These are phyloP conservation scores for Trichogramma evanescens DNA, from an alignment of 2,888 invertebrate species.

Conservation along the genomic window DNA sequence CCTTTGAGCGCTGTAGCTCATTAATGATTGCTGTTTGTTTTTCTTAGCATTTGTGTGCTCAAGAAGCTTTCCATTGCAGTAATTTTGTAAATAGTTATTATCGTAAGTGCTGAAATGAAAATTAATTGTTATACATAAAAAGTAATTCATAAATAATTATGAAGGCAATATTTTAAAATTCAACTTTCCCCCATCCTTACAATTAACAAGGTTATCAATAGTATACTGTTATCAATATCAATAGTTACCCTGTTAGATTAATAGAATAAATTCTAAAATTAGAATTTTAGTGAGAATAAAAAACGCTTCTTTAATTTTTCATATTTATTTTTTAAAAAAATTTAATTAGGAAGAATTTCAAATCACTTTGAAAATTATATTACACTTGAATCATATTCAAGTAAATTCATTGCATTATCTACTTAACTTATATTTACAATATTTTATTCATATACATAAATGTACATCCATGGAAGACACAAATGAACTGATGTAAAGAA, in stretches of 20 bases:
- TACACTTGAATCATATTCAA: not conserved
- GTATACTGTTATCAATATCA: too few relatives aligned
- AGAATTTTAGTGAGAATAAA: too few relatives aligned
- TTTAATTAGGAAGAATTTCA: not conserved
- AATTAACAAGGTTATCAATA: too few relatives aligned
- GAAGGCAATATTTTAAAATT: slow-evolving; percentile 14
- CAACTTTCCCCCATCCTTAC: slow-evolving; percentile 19
- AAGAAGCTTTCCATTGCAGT: slow-evolving; percentile 17
- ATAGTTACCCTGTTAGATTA: too few relatives aligned
- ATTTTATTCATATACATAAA: slow-evolving; percentile 1
- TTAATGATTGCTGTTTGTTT: slow-evolving; percentile 40
- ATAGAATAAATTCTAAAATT: too few relatives aligned
- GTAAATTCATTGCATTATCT: not conserved
- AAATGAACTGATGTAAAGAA: too few relatives aligned
- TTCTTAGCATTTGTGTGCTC: not conserved
- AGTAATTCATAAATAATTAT: slow-evolving; percentile 6
- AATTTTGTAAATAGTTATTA: slow-evolving; percentile 25
- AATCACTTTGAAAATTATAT: not conserved
- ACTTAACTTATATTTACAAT: not conserved
- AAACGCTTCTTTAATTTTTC: not conserved
- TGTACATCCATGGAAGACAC: not conserved
- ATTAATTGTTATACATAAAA: slow-evolving; percentile 9
- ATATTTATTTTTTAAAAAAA: not conserved
- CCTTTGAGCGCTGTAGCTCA: slow-evolving; percentile 76
- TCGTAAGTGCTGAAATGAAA: slow-evolving; percentile 6